Base-by-base conservation (phyloP, 2,888 invertebrate species). In the Cosmia pyralina region DNA sequence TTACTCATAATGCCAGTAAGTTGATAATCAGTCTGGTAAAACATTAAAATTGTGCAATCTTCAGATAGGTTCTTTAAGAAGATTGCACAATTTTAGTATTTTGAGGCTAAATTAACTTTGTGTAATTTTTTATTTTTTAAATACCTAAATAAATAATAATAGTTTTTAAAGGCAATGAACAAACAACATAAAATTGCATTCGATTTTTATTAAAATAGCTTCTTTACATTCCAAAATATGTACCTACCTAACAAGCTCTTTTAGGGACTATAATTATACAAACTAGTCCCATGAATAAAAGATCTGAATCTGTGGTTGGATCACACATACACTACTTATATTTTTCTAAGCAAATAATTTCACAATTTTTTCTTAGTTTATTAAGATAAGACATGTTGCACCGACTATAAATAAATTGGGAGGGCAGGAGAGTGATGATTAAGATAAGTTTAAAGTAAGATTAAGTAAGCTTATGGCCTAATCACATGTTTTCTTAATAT, bases 391-490 rank as follows among this genome's bases (percentile, higher is more conserved):
- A 28, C 28, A 28, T 28, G 1, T 28, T 28, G 28, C 28, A 28
- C 28, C 3, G 3, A 28, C 28, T 28, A 1, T 3, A 28, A 28
- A 28, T 28, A 28, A 28, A 28, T 28, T 28, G 28, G 28, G 2
- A 28, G 28, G 28, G 28, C 28, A 28, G 28, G 28, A 28, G 28
- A 28, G 3, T 28, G 28, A 28, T 28, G 28, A 28, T 3, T 38
- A 59, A 5, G 57, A 34, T 77, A 64, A 67, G 66, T 67, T 69
- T 75, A 34, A 41, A 63, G 60, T 55, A 69, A 74, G 75, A 57
- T 44, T 34, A 75, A 22, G 60, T 67, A 68, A 74, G 48, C 44
- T 44, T 69, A 74, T 48, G 79, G 81, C 81, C 79, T 81, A 81
- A 81, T 65, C 19, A 81, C 72, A 53, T 52, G 15, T 70, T 74